Conservation (phyloP, 1,140 invertebrate genomes). For the Neomicropteryx cornuta region DNA sequence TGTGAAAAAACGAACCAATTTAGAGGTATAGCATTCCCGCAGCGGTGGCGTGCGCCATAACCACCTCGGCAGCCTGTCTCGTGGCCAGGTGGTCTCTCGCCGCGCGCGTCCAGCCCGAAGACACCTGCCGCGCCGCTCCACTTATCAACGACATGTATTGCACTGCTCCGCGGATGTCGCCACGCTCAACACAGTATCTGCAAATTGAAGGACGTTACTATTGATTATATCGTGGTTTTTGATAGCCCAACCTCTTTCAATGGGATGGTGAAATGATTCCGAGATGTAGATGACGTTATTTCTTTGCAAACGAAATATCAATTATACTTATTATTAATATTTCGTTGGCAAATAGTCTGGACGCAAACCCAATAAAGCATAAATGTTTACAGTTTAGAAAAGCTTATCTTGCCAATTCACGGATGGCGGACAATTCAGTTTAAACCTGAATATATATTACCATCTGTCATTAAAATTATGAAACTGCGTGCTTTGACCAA, state of each 20-base stretch:
- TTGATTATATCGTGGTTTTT: too few species aligned
- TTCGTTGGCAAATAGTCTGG: too few species aligned
- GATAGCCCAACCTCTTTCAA: too few species aligned
- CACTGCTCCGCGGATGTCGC: conserved; percentile 72
- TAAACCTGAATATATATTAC: neutral
- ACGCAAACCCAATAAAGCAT: neutral
- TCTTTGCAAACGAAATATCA: too few species aligned
- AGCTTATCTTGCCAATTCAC: too few species aligned
- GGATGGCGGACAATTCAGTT: too few species aligned
- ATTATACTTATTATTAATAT: neutral
- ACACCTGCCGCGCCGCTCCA: conserved; percentile 73
- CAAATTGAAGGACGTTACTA: too few species aligned
- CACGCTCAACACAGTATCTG: conserved; percentile 77
- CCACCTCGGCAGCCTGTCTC: conserved; percentile 75
- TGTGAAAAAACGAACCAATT: too few species aligned
- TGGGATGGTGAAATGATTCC: conserved; percentile 32
- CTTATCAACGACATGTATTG: conserved; percentile 83
- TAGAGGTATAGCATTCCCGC: conserved; percentile 58
- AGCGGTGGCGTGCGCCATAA: conserved; percentile 76
- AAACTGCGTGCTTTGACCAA: too few species aligned
- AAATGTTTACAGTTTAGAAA: too few species aligned
- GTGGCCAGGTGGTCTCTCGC: conserved; percentile 75
- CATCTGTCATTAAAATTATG: too few species aligned
- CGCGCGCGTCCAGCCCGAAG: conserved; percentile 80
- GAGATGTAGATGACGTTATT: too few species aligned